Percentiles rank a stretch among this genome's conserved stretches.
phyloP scores from a whole-genome alignment of 1,140 invertebrate genomes.

The Papilio machaon region DNA sequence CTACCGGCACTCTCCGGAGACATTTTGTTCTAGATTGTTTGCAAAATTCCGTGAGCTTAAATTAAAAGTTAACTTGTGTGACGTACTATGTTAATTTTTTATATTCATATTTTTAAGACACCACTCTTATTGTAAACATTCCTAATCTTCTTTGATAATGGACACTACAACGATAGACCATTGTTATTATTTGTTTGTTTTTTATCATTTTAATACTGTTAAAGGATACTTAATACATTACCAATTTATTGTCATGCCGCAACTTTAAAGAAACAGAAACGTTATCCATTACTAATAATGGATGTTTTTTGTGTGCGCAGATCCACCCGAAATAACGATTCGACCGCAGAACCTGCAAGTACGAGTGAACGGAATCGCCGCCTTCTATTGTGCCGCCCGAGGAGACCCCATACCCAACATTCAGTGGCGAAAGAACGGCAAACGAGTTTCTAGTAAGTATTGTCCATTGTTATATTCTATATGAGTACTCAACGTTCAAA shows the following conservation, averaged over 20 bases:
- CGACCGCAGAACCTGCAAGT: conserved; percentile 94
- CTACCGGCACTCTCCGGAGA: conserved; percentile 57
- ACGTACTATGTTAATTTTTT: conserved; percentile 61
- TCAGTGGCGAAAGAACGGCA: conserved; percentile 95
- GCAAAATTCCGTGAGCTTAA: conserved; percentile 40
- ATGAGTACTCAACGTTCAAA: background rate
- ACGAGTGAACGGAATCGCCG: conserved; percentile 93
- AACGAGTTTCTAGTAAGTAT: conserved; percentile 90
- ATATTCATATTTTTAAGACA: conserved; percentile 58
- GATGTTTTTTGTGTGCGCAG: conserved; percentile 83
- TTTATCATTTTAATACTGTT: background rate
- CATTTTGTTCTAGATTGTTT: conserved; percentile 64
- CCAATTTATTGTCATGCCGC: background rate
- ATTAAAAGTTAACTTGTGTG: conserved; percentile 49
- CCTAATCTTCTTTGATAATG: conserved; percentile 25
- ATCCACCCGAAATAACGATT: conserved; percentile 94
- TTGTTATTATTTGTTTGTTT: background rate
- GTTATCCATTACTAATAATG: conserved; percentile 56
- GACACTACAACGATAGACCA: background rate
- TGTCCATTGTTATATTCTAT: background rate
- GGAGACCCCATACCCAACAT: conserved; percentile 94
- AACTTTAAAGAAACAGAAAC: conserved; percentile 3
- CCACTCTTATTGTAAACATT: background rate
- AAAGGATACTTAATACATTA: background rate
- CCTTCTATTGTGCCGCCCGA: conserved; percentile 96